These are phyloP conservation scores for Spialia ferax DNA, from an alignment of 2,888 invertebrate species.

Conservation along the genomic window DNA sequence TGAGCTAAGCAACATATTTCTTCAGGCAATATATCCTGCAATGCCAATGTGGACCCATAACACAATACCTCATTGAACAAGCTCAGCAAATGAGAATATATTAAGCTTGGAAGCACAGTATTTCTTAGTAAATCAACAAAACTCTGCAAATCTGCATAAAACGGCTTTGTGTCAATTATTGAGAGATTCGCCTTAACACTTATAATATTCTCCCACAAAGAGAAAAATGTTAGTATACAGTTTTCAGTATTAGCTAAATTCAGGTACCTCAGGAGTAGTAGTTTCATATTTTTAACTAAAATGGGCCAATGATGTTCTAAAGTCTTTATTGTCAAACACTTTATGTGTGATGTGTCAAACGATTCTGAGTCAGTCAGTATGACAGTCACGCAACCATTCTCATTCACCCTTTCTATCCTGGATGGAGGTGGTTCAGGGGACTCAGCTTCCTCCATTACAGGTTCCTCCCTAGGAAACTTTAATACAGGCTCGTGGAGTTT, in stretches of 20 bases:
- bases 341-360: conserved; percentile 94
- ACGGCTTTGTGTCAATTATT: conserved; percentile 95
- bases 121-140: conserved; percentile 91
- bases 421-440: conserved; percentile 68
- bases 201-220: conserved; percentile 96
- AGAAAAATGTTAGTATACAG: conserved; percentile 93
- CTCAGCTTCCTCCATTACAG: conserved; percentile 62
- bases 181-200: conserved; percentile 96
- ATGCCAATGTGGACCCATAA: conserved; percentile 95
- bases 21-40: conserved; percentile 95
- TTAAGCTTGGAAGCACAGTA: conserved; percentile 91
- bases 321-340: conserved; percentile 94
- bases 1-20: conserved; percentile 96
- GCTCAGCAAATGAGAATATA: conserved; percentile 94
- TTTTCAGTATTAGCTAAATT: conserved; percentile 88
- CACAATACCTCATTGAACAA: conserved; percentile 96
- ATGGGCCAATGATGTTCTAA: conserved; percentile 95
- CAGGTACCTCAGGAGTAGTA: conserved; percentile 85
- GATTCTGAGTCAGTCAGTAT: conserved; percentile 92
- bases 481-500: conserved; percentile 77
- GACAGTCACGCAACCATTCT: conserved; percentile 86
- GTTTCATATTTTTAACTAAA: conserved; percentile 90
- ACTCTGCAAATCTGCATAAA: conserved; percentile 93
- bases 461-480: conserved; percentile 63
- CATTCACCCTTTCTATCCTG: conserved; percentile 76